These are phyloP conservation scores for Glaucomys volans DNA, from an alignment of 2,113 vertebrate genomes.

Conservation along the genomic window DNA sequence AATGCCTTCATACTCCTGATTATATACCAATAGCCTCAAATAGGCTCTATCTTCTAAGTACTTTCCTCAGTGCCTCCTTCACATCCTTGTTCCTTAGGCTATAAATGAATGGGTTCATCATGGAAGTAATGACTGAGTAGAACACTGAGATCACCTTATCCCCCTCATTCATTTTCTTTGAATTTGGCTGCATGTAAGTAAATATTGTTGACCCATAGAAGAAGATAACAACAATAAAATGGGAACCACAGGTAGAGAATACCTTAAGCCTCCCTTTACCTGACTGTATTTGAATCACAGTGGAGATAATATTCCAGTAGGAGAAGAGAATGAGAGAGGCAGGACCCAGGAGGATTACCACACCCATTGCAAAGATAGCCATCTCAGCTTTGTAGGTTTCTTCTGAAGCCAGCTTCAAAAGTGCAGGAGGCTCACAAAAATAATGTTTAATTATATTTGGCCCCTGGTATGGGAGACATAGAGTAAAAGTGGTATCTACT, in stretches of 20 bases:
- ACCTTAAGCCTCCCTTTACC: conserved; percentile 64
- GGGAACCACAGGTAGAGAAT: conserved; percentile 75
- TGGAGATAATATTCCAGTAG: conserved; percentile 75
- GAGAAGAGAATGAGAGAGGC: conserved; percentile 77
- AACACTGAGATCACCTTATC: conserved; percentile 75
- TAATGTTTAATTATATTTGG: conserved; percentile 78
- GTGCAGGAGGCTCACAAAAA: conserved; percentile 81
- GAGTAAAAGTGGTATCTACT: conserved; percentile 65
- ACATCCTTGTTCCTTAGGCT: conserved; percentile 77
- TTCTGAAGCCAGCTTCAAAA: conserved; percentile 78
- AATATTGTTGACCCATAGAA: conserved; percentile 74
- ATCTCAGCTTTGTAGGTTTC: conserved; percentile 30
- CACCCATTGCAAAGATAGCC: conserved; percentile 36
- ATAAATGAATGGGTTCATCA: conserved; percentile 80
- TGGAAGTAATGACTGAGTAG: conserved; percentile 72
- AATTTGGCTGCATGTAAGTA: conserved; percentile 70
- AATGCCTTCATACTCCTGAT: not conserved
- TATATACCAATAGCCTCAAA: not conserved
- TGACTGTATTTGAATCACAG: conserved; percentile 48
- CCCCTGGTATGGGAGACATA: conserved; percentile 72
- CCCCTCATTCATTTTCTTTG: conserved; percentile 59
- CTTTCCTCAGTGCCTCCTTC: conserved; percentile 66
- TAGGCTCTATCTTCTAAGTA: conserved; percentile 33
- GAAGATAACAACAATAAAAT: conserved; percentile 63
- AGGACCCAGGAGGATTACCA: conserved; percentile 20